Evolutionary conservation across 2,888 invertebrate genomes (phyloP).

Genomic region (Exocentrus adspersus): DNA sequence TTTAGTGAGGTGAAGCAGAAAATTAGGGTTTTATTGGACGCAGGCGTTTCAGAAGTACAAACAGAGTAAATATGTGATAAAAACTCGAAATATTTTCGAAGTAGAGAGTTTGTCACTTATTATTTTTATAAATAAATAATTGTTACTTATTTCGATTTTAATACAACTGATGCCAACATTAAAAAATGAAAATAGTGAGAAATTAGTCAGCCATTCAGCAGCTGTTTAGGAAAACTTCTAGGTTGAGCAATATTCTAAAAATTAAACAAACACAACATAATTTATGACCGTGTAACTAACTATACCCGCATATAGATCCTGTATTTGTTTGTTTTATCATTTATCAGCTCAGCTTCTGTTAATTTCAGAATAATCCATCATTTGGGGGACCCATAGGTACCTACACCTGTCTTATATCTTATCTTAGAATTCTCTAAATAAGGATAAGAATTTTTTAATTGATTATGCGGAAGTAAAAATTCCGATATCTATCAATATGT

Average conservation of each 20-base stretch:
- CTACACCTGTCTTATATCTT: not conserved
- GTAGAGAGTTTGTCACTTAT: not conserved
- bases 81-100: not conserved
- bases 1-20: conserved; percentile 36
- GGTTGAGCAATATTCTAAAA: too few relatives aligned
- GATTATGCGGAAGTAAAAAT: not conserved
- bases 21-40: conserved; percentile 18
- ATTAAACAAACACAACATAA: too few relatives aligned
- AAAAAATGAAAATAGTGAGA: not conserved
- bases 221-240: too few relatives aligned
- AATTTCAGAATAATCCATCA: not conserved
- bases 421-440: not conserved
- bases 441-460: not conserved
- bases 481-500: not conserved
- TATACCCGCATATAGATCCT: not conserved
- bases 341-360: not conserved
- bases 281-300: too few relatives aligned
- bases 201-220: too few relatives aligned
- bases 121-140: not conserved
- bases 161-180: not conserved
- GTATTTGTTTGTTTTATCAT: not conserved
- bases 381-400: too few relatives aligned
- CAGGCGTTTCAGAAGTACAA: conserved; percentile 25
- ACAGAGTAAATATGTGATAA: too few relatives aligned
- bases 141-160: not conserved